Percentiles rank a stretch among this genome's conserved stretches.
phyloP scores from a whole-genome alignment of 2,797 vertebrate species.

The Hephaestus fuliginosus region DNA sequence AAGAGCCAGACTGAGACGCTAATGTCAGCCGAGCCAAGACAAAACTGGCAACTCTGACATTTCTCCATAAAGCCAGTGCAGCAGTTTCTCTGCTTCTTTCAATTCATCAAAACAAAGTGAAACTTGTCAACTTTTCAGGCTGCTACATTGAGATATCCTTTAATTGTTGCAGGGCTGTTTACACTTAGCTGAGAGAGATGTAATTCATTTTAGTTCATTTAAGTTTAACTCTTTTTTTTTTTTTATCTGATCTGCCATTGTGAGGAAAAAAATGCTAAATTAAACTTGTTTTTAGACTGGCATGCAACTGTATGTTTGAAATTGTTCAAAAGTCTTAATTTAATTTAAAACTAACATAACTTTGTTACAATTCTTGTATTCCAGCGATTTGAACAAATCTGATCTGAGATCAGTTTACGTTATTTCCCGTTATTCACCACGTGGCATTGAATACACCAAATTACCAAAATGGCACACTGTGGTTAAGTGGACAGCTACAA shows the following conservation, averaged over 20 bases:
- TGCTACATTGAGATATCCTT: conserved; percentile 16
- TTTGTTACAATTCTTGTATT: neutral
- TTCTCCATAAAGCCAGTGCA: conserved; percentile 13
- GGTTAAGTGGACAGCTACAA: neutral
- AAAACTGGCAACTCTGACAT: conserved; percentile 37
- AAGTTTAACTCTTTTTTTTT: neutral
- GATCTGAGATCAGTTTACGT: neutral
- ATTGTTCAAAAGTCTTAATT: too few species aligned
- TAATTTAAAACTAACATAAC: too few species aligned
- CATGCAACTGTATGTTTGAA: neutral
- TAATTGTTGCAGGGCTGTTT: conserved; percentile 19
- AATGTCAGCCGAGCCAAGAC: conserved; percentile 33
- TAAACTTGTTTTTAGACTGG: neutral
- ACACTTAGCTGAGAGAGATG: neutral
- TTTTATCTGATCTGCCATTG: neutral
- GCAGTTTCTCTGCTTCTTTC: conserved; percentile 14
- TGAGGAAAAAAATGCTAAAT: neutral
- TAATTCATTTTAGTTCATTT: neutral
- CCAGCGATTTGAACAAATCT: neutral
- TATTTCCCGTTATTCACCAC: neutral
- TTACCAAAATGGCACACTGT: neutral
- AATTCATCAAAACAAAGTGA: conserved; percentile 27
- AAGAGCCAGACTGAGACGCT: conserved; percentile 13
- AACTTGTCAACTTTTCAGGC: conserved; percentile 20
- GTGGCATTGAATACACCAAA: neutral